These are phyloP conservation scores for Rhineura floridana DNA, from an alignment of 2,113 vertebrate genomes.

Conservation along the genomic window DNA sequence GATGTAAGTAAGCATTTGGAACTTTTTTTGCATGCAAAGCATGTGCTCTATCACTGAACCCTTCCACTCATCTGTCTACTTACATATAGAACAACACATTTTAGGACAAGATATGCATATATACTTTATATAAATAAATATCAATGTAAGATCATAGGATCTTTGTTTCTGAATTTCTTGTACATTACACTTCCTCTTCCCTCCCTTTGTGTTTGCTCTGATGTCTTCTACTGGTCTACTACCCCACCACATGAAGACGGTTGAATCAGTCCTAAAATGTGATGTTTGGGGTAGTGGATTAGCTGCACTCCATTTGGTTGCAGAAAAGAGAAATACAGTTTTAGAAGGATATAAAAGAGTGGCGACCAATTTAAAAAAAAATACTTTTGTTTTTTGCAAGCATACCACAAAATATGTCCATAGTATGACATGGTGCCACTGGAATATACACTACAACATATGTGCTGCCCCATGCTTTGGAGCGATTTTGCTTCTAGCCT, in stretches of 20 bases:
- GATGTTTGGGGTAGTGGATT: constrained; percentile 43
- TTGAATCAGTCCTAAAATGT: constrained; percentile 2
- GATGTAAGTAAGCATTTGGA: not conserved
- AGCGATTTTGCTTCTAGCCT: not conserved
- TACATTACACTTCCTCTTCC: not conserved
- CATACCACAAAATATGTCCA: not conserved
- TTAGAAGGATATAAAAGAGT: constrained; percentile 37
- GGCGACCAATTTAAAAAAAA: not conserved
- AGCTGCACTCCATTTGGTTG: constrained; percentile 24
- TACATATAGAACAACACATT: not conserved
- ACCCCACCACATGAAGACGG: not conserved
- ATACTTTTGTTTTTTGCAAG: too few species aligned
- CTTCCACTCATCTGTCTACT: not conserved
- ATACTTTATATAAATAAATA: not conserved
- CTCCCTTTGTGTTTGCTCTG: not conserved
- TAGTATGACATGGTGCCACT: not conserved
- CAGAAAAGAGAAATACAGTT: constrained; percentile 25
- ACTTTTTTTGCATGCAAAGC: too few species aligned
- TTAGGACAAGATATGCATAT: not conserved
- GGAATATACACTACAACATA: not conserved
- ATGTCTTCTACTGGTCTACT: not conserved
- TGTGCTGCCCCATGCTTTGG: not conserved
- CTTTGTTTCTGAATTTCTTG: not conserved
- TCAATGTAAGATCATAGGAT: not conserved
- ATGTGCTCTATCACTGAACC: not conserved